These are phyloP conservation scores for Salticus scenicus DNA, from an alignment of 2,888 invertebrate genomes.

Conservation along the genomic window DNA sequence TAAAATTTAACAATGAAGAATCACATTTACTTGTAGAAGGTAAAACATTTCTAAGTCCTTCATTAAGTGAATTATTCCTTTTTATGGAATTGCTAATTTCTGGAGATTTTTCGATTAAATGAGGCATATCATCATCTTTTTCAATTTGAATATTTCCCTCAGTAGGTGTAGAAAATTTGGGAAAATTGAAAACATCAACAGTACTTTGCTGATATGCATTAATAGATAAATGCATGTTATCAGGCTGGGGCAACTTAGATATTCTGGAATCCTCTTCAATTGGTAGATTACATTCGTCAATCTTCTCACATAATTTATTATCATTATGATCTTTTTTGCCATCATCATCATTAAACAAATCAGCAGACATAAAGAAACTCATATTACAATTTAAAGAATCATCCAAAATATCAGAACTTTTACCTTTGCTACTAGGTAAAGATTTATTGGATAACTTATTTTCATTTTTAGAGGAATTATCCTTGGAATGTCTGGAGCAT, in stretches of 20 bases:
- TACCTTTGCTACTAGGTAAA: background rate
- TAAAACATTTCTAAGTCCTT: no score
- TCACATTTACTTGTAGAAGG: background rate
- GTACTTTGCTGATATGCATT: background rate
- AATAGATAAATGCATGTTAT: background rate
- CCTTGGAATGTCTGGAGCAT: no score
- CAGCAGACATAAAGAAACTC: conserved; percentile 25
- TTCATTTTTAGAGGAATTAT: background rate
- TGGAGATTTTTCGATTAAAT: background rate
- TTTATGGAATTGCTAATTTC: no score
- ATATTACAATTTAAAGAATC: conserved; percentile 15
- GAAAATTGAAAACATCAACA: background rate
- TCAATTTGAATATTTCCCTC: background rate
- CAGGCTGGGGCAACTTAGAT: no score
- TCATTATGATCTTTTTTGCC: background rate
- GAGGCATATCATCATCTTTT: background rate
- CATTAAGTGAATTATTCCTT: no score
- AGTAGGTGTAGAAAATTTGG: conserved; percentile 17
- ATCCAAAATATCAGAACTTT: background rate
- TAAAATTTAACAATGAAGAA: background rate
- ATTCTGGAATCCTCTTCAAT: no score
- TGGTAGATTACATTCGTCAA: no score
- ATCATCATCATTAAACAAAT: background rate
- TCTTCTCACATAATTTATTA: background rate
- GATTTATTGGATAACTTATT: background rate